Evolutionary conservation across 64 coral and sea anemone species (phyloP), one percentile per base, ranked within the genome.

Genomic region (Pocillopora verrucosa): DNA sequence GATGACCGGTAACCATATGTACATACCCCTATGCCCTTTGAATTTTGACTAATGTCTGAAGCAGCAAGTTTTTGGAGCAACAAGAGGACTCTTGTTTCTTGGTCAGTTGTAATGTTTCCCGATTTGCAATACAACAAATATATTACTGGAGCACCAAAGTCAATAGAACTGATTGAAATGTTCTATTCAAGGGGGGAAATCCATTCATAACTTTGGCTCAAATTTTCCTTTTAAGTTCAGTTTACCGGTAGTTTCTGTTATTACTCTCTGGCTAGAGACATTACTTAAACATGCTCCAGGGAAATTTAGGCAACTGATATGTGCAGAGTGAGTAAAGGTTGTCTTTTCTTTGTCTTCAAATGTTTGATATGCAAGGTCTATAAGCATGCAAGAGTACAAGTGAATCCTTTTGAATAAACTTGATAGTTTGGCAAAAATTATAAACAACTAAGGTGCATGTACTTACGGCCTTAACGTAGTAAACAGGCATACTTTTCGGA

Each of bases 151-250:
- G 73, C 73, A 75, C 73, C 73, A 75, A 75, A 75, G 73, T 45
- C 41, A 75, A 75, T 75, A 75, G 30, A 77, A 77, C 38, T 77
- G 75, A 75, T 75, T 75, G 73, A 75, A 75, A 75, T 36, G 73
- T 75, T 75, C 73, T 75, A 75, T 45, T 45, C 41, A 45, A 75
- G 73, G 38, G 34, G 73, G 73, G 30, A 75, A 75, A 75, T 75
- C 73, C 73, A 75, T 75, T 75, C 73, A 75, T 75, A 75, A 75
- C 73, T 75, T 75, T 75, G 73, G 73, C 73, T 75, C 38, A 75
- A 36, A 75, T 75, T 75, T 75, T 75, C 73, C 25, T 75, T 75
- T 36, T 16, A 75, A 75, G 38, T 36, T 75, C 34, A 75, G 73
- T 75, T 75, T 36, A 75, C 73, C 38, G 41, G 41, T 14, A 75